Conservation (phyloP, 2,888 invertebrate genomes). For the Oligia strigilis region DNA sequence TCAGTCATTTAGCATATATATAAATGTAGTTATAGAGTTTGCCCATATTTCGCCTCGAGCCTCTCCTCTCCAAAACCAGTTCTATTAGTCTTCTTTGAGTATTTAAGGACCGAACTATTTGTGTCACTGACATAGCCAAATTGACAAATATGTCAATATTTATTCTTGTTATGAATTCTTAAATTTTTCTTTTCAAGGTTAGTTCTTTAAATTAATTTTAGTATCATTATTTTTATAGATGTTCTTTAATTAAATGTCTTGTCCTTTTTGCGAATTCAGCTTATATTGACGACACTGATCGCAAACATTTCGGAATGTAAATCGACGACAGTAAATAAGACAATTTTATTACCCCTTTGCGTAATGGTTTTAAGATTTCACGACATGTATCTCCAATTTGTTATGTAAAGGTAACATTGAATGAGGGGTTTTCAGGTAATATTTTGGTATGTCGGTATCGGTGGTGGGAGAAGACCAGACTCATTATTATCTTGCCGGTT, state of each 20-base stretch:
- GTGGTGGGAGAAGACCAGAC: neutral
- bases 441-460: neutral
- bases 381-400: slow-evolving; percentile 28
- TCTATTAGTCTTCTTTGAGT: neutral
- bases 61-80: neutral
- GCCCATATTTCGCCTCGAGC: neutral
- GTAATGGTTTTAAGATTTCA: slow-evolving; percentile 40
- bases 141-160: neutral
- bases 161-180: neutral
- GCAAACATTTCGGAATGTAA: slow-evolving; percentile 36
- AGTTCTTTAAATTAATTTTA: neutral
- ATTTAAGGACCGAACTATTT: neutral
- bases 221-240: too few species aligned
- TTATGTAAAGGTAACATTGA: slow-evolving; percentile 37
- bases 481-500: neutral
- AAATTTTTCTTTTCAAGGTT: neutral
- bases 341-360: slow-evolving; percentile 44
- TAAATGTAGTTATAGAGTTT: neutral
- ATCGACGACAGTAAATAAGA: slow-evolving; percentile 42
- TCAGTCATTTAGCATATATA: neutral
- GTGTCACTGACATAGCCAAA: neutral
- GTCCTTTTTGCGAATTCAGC: neutral
- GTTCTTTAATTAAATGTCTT: neutral
- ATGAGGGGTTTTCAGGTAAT: neutral
- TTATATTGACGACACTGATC: slow-evolving; percentile 20